Percentiles rank a stretch among this genome's conserved stretches.
Conservation (phyloP, 2,113 vertebrate genomes). For the Cathartes aura region DNA sequence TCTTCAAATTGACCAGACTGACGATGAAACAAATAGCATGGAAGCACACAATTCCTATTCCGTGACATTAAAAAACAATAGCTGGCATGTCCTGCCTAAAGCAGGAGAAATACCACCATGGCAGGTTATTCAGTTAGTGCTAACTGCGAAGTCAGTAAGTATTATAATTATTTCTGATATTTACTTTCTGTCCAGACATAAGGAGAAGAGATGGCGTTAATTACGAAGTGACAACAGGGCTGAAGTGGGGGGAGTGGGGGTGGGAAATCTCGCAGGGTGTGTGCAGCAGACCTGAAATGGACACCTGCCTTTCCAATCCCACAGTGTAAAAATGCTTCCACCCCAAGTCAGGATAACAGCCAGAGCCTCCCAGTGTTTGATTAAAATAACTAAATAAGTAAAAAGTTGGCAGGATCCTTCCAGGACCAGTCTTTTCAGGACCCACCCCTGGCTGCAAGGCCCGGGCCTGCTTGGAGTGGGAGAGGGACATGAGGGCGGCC, state of each 20-base stretch:
- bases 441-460: rapidly evolving
- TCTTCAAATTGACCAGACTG: not conserved
- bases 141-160: not conserved
- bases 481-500: rapidly evolving
- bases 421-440: not conserved
- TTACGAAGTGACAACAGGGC: not conserved
- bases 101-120: not conserved
- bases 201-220: not conserved
- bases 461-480: rapidly evolving
- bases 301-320: not conserved
- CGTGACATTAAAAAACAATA: not conserved
- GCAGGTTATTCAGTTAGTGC: not conserved
- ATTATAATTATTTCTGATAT: not conserved
- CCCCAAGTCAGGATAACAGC: not conserved
- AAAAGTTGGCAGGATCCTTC: not conserved
- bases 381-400: not conserved
- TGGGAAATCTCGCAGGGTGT: rapidly evolving
- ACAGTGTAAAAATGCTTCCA: not conserved
- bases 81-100: not conserved
- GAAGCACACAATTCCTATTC: rapidly evolving
- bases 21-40: not conserved
- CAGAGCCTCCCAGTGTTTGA: not conserved
- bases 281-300: rapidly evolving
- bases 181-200: not conserved
- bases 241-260: not conserved